A percentile compares a stretch with the other conserved stretches of the same genome.
Evolutionary conservation across 2,797 vertebrate species (phyloP).

Genomic region (Threskiornis aethiopicus): DNA sequence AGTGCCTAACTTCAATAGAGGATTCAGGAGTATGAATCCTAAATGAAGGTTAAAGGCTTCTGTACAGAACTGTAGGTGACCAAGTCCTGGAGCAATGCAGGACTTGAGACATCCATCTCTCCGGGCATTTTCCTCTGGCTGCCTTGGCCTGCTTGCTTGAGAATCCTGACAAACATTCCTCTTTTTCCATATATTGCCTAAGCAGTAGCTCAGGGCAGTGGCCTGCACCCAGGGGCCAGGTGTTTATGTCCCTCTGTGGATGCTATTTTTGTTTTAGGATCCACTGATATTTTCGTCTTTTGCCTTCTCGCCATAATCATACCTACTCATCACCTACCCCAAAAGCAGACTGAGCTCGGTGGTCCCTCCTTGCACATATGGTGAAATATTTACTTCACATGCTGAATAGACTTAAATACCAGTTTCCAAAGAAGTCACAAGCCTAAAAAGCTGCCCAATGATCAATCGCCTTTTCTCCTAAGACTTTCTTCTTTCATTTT

Average conservation of each 20-base stretch:
- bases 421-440: background rate
- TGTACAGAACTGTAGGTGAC: background rate
- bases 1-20: background rate
- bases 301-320: background rate
- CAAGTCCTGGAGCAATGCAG: background rate
- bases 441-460: background rate
- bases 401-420: background rate
- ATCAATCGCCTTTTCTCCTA: background rate
- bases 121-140: background rate
- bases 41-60: background rate
- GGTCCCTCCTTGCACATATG: background rate
- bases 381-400: background rate
- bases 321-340: background rate
- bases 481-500: background rate
- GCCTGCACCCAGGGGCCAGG: background rate
- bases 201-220: background rate
- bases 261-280: background rate
- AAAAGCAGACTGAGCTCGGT: background rate
- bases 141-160: background rate
- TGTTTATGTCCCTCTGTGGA: background rate
- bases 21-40: background rate
- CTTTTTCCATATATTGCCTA: background rate
- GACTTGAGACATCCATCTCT: background rate
- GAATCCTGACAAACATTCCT: background rate
- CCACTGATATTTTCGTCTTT: background rate